Base-by-base conservation (phyloP, 2,113 vertebrate species). In the Semicossyphus pulcher region DNA sequence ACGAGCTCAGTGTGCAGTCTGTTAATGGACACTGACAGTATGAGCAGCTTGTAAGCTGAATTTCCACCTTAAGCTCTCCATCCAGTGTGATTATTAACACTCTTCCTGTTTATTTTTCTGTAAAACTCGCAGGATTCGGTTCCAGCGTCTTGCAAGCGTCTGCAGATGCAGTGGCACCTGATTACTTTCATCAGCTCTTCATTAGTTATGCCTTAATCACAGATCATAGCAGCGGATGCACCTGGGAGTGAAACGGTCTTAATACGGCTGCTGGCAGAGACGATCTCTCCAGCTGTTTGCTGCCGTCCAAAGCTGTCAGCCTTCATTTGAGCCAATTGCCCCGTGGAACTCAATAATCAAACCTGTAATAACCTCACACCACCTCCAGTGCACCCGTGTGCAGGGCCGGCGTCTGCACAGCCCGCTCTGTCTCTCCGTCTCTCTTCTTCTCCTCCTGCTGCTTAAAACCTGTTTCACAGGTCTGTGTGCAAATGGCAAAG, bases 291-390 rank as follows among this genome's bases (percentile, higher is more conserved):
- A 92, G 90, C 91, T 93, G 91, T 90, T 91, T 92, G 85, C 86
- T 88, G 74, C 89, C 78, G 83, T 88, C 79, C 88, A 87, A 86
- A 87, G 88, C 90, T 92, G 89, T 90, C 92, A 89, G 88, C 85
- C 83, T 87, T 91, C 87, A 92, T 93, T 93, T 93, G 85, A 86
- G 91, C 88, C 88, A 90, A 87, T 91, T 91, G 87, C 86, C 88
- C 89, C 44, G 79, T 81, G 88, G 85, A 92, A 91, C 88, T 88
- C 78, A 76, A 91, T 91, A 89, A 92, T 92, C 91, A 89, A 87
- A 89, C 81, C 81, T 86, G 84, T 89, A 89, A 91, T 91, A 92
- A 91, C 87, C 85, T 88, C 80, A 81, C 82, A 81, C 81, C 64
- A 80, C 81, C 86, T 80, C 15, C 3, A 65, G 76, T 77, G 77